Conservation (phyloP, 1,140 invertebrate species). For the Antheraea mylitta region DNA sequence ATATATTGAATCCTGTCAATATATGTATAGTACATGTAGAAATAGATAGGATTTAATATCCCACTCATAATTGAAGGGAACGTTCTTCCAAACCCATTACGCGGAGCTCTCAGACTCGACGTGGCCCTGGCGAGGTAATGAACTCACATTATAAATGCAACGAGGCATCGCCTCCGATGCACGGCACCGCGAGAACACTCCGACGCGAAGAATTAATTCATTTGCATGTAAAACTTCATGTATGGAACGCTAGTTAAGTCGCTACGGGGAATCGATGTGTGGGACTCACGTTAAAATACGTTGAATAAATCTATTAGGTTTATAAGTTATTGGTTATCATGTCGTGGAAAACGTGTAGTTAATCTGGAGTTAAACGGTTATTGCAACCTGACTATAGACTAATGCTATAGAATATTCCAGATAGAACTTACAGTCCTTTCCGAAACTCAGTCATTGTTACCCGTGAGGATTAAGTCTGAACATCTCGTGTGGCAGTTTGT, state of each 20-base stretch:
- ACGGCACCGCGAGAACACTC: conserved; percentile 43
- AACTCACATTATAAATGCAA: conserved; percentile 77
- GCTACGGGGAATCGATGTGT: conserved; percentile 37
- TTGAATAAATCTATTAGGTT: background rate
- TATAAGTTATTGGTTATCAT: background rate
- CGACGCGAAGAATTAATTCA: conserved; percentile 74
- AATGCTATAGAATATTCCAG: background rate
- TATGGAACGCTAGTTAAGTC: conserved; percentile 56
- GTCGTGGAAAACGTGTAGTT: background rate
- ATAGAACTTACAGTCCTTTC: background rate
- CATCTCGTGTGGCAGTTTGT: background rate
- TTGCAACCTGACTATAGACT: background rate
- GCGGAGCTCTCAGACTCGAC: conserved; percentile 39
- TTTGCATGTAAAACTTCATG: conserved; percentile 74
- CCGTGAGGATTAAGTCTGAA: background rate
- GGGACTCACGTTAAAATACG: background rate
- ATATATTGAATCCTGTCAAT: background rate
- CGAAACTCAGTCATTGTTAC: background rate
- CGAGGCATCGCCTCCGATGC: conserved; percentile 65
- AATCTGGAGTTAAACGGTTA: background rate
- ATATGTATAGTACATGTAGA: conserved; percentile 20
- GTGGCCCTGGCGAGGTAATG: conserved; percentile 60
- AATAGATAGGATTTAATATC: conserved; percentile 65
- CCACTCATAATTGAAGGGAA: conserved; percentile 67
- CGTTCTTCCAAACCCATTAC: conserved; percentile 73